phyloP scores from a whole-genome alignment of 2,113 vertebrate genomes.

The Colinus virginianus region DNA sequence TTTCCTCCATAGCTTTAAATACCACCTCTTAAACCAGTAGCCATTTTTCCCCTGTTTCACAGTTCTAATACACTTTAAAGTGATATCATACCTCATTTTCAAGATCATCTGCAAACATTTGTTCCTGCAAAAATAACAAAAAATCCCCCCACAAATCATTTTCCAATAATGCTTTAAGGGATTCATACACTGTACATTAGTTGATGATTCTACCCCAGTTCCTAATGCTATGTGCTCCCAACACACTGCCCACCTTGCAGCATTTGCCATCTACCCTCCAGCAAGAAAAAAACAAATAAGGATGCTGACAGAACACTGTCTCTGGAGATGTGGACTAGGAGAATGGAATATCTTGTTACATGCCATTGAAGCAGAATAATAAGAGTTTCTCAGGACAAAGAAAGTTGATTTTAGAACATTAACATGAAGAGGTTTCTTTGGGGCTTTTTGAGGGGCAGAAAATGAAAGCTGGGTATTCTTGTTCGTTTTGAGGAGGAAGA shows the following conservation, averaged over 20 bases:
- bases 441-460: neutral
- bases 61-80: neutral
- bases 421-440: neutral
- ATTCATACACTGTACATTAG: neutral
- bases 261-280: neutral
- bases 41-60: neutral
- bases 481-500: neutral
- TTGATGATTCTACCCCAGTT: neutral
- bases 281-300: neutral
- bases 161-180: neutral
- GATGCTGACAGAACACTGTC: neutral
- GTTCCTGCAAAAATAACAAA: slow-evolving; percentile 84
- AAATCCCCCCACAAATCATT: neutral
- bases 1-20: neutral
- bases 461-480: neutral
- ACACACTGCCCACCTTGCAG: neutral
- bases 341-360: neutral
- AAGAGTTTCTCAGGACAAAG: neutral
- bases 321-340: no score
- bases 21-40: neutral
- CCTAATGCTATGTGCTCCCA: neutral
- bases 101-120: slow-evolving; percentile 86
- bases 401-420: neutral
- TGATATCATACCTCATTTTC: slow-evolving; percentile 86
- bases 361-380: neutral